Evolutionary conservation across 2,888 invertebrate species (phyloP).

Genomic region (Drosophila mimica): DNA sequence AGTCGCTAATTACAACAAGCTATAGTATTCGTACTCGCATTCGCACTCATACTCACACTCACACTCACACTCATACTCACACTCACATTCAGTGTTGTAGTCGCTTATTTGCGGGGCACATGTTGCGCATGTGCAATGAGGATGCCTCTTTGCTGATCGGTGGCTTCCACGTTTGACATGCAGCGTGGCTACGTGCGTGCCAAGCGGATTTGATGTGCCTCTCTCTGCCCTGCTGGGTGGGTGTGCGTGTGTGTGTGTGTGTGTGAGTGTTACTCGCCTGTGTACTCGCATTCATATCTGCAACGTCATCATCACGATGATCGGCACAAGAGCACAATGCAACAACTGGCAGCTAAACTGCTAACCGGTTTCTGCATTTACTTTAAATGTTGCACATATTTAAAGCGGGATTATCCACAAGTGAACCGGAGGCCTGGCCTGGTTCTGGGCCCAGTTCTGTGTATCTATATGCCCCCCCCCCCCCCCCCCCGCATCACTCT

Average conservation of each 20-base stretch:
- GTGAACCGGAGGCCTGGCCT: slow-evolving; percentile 57
- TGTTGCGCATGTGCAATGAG: slow-evolving; percentile 77
- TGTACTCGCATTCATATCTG: slow-evolving; percentile 50
- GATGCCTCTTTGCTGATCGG: slow-evolving; percentile 34
- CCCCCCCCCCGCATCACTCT: not conserved
- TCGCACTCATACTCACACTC: not conserved
- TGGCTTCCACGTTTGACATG: slow-evolving; percentile 51
- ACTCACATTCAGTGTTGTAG: slow-evolving; percentile 30
- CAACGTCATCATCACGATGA: slow-evolving; percentile 63
- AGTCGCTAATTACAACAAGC: slow-evolving; percentile 69
- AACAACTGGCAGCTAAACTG: slow-evolving; percentile 44
- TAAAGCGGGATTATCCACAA: slow-evolving; percentile 73
- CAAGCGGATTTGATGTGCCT: slow-evolving; percentile 70
- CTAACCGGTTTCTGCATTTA: slow-evolving; percentile 73
- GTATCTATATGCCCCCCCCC: not conserved
- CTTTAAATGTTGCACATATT: slow-evolving; percentile 76
- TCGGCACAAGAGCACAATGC: slow-evolving; percentile 33
- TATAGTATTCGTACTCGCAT: not conserved
- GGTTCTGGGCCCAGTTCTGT: slow-evolving; percentile 58
- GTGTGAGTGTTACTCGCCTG: slow-evolving; percentile 2
- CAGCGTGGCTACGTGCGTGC: slow-evolving; percentile 69
- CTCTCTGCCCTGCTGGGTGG: slow-evolving; percentile 40
- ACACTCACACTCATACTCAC: slow-evolving; percentile 14
- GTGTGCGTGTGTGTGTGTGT: slow-evolving; percentile 25
- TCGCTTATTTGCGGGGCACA: slow-evolving; percentile 46